Evolutionary conservation across 2,888 invertebrate genomes (phyloP), one percentile per base, ranked within the genome.

Genomic region (Amphipoea oculea): DNA sequence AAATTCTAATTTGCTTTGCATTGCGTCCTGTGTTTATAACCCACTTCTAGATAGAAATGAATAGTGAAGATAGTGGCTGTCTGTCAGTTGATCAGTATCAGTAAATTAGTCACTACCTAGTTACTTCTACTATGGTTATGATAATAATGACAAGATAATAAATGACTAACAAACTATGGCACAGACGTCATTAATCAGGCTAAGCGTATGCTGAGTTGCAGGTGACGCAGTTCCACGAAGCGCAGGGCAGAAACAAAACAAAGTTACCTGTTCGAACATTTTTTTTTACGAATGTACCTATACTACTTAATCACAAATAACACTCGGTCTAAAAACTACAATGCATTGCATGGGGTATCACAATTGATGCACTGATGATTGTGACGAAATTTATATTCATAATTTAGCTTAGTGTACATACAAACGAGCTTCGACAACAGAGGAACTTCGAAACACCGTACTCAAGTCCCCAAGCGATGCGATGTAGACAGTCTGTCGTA

Each of bases 81-180:
- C 51, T 14, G 48, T 51, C 54, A 54, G 14, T 36, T 36, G 23
- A 51, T 57, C 5, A 17, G 6, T 42, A 78, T 60, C 17, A 51
- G 48, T 60, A 48, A 48, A 48, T 78, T 78, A 67, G 12, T 67
- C 57, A 78, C 65, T 66, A 66, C 9, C 29, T 29, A 6, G 20
- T 20, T 48, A 70, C 23, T 48, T 78, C 66, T 57, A 29, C 5
- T 29, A 67, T 12, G 11, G 48, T 63, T 51, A 40, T 40, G n/a
- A 20, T 36, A 75, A 2, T 40, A 70, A 36, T 40, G 23, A 78
- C 66, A 78, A 78, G 54, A 66, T 57, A 66, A 40, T 66, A 45
- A 57, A 65, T 78, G 63, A 65, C 54, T 65, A 76, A 62, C 76
- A 76, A 76, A 51, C 76, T 48, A 45, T 57, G 45, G 45, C 17